Conservation (phyloP, 2,888 invertebrate species). For the Ormyrus nitidulus region DNA sequence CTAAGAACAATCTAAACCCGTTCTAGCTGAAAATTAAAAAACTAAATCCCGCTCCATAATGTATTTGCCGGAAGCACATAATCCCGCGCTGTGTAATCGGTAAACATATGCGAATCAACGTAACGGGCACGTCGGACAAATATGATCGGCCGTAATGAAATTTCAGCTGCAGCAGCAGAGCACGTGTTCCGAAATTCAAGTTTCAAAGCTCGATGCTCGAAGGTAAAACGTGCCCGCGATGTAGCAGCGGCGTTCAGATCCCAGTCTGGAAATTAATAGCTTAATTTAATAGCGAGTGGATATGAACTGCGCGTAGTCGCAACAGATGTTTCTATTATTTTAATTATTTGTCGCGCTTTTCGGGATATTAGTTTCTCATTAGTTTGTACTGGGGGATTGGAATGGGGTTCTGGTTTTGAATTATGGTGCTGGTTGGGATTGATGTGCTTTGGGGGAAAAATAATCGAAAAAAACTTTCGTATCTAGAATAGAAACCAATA, state of each 20-base stretch:
- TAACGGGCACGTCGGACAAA: slow-evolving; percentile 8
- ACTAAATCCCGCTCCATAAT: slow-evolving; percentile 1
- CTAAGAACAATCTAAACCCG: no score
- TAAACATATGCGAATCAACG: slow-evolving; percentile 20
- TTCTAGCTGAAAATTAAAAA: no score
- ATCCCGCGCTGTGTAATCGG: not conserved
- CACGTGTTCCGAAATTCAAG: slow-evolving; percentile 13
- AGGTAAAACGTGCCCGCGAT: not conserved
- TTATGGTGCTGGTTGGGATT: no score
- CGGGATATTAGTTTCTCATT: no score
- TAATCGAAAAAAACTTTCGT: no score
- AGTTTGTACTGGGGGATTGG: no score
- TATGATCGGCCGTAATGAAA: slow-evolving; percentile 32
- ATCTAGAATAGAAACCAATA: not conserved
- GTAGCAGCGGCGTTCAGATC: not conserved
- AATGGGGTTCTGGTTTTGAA: no score
- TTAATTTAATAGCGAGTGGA: slow-evolving; percentile 4
- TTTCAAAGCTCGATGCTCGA: slow-evolving; percentile 9
- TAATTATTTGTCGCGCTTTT: no score
- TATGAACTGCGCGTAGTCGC: not conserved
- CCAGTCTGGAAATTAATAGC: not conserved
- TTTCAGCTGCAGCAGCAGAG: not conserved
- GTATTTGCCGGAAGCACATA: not conserved
- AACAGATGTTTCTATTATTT: no score
- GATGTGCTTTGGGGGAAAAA: no score